Evolutionary conservation across 2,797 vertebrate genomes (phyloP), one percentile per base, ranked within the genome.

Genomic region (Lophotriccus pileatus): DNA sequence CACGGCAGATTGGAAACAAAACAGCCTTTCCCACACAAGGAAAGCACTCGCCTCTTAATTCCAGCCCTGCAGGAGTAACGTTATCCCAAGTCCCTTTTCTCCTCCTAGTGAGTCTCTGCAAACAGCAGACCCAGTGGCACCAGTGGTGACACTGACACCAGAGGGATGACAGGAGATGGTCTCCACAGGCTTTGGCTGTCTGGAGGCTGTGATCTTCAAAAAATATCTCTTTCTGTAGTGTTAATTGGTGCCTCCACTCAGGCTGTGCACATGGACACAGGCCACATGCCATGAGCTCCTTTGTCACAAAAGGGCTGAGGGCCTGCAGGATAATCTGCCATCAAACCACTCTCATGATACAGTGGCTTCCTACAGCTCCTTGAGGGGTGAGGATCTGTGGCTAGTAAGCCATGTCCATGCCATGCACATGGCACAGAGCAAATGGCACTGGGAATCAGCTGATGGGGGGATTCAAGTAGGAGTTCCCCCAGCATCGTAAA

Each of bases 261-360:
- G 74, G 53, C 3, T 76, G 55, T 2, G 30, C 44, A n/a, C 0
- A 3, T 1, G 1, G 30, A 30, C 11, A 27, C 0, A 0, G 44
- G 28, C 43, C 60, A 24, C 1, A 8, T 0, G 1, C 10, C 1
- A 2, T 6, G 34, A 69, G 25, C 67, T 87, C 24, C 67, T 2
- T 6, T 24, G 81, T 44, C 60, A 70, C 1, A 2, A 18, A 39
- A 72, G 25, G 76, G 66, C 24, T 58, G n/a, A 64, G 64, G 36
- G 41, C 21, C 44, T 19, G n/a, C 1, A 6, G 74, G 56, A 64
- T 25, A 39, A 91, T 46, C 6, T 36, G 41, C 34, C 39, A 70
- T 5, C 16, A 52, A 41, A 56, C 20, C 62, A 25, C 12, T 39
- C 47, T 52, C 0, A 0, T 36, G n/a, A 43, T 1, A 14, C 0